phyloP scores from a whole-genome alignment of 2,888 invertebrate species.

The Melipona bicolor region DNA sequence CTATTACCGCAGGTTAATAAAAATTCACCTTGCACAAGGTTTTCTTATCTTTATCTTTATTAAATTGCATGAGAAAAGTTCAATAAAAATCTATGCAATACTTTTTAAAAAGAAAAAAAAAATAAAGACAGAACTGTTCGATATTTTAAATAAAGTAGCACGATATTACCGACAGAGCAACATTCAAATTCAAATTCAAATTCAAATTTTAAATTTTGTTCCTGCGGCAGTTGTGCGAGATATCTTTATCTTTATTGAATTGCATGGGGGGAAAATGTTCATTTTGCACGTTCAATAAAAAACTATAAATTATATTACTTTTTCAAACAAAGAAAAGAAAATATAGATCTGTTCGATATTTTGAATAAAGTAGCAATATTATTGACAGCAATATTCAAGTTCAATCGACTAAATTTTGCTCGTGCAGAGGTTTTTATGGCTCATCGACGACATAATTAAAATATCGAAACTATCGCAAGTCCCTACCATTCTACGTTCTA shows the following conservation, averaged over 20 bases:
- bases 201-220: no score
- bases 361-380: not conserved
- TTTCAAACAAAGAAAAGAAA: not conserved
- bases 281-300: no score
- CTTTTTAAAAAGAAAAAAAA: no score
- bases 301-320: no score
- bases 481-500: not conserved
- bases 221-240: no score
- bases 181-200: no score
- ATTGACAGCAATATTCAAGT: not conserved
- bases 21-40: not conserved
- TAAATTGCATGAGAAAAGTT: not conserved
- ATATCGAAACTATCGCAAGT: not conserved
- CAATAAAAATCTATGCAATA: no score
- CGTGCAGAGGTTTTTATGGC: accelerated
- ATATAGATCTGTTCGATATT: slow-evolving; percentile 9
- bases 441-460: not conserved
- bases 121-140: no score
- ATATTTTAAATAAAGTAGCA: no score
- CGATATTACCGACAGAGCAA: no score
- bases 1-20: slow-evolving; percentile 73
- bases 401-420: not conserved
- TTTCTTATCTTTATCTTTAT: not conserved
- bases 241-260: no score
- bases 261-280: no score